Evolutionary conservation across 2,888 invertebrate genomes (phyloP), one percentile per base, ranked within the genome.

Genomic region (Nemapogon koenigi): DNA sequence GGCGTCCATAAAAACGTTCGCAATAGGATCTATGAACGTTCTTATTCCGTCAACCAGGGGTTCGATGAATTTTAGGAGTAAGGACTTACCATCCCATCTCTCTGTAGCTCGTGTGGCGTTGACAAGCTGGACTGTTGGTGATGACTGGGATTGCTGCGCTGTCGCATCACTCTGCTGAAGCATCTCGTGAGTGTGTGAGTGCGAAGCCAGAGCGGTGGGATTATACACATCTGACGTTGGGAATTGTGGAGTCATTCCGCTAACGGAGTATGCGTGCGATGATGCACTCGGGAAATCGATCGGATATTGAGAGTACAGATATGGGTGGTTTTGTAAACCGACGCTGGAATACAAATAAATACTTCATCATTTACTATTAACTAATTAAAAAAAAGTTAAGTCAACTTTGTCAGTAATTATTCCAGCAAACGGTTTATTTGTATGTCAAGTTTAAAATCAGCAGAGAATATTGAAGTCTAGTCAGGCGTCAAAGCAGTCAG

Each of bases 11-110:
- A 78, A 68, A 6, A 68, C 58, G 40, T 60, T 69, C 11, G 75
- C 68, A 37, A 78, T 71, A 18, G 78, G 78, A 44, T 66, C 65
- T 39, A 76, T 51, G 43, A 73, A 52, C 35, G 55, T 62, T 47
- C 56, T 70, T 48, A 78, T 56, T 35, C 62, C 59, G 43, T 64
- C 61, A 46, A 76, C 51, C 47, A 76, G 50, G 38, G 78, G 76
- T 61, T 78, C 73, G 53, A 78, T 55, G 53, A 70, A 59, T 64
- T 64, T 71, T 53, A 63, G 68, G 48, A 78, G 59, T 57, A 58
- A 65, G 46, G 73, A 78, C 78, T 78, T 78, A 78, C 78, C 78
- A 50, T 78, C 78, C 78, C 78, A 78, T 65, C 78, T 59, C 51
- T 78, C 75, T 49, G 73, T 58, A 43, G 78, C 78, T 52, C 69